Evolutionary conservation across 2,113 vertebrate genomes (phyloP).

Genomic region (Microcebus murinus): DNA sequence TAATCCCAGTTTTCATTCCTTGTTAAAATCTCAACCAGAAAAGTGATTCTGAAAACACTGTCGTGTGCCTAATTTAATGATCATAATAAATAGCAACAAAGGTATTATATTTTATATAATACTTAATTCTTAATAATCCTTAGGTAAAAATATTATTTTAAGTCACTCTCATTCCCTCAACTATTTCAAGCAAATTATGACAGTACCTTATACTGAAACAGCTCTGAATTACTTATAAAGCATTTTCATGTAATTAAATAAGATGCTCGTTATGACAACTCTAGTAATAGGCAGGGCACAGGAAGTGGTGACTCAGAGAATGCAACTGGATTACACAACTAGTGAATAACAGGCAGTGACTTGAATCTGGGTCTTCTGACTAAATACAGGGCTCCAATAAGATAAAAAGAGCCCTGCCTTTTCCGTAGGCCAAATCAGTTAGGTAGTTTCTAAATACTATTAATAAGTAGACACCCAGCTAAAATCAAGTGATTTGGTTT

Average conservation of each 20-base stretch:
- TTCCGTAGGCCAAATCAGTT: background rate
- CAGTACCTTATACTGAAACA: background rate
- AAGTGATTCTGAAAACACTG: background rate
- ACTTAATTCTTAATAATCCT: background rate
- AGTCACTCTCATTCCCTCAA: background rate
- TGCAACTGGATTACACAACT: background rate
- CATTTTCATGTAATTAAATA: background rate
- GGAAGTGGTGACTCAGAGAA: background rate
- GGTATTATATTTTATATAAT: background rate
- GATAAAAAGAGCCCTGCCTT: background rate
- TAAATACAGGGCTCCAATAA: background rate
- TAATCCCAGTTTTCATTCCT: background rate
- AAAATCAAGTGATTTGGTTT: background rate
- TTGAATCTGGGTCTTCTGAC: background rate
- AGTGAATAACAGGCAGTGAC: background rate
- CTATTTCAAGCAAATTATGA: conserved; percentile 30
- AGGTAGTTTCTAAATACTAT: background rate
- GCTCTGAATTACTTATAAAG: background rate
- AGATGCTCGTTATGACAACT: background rate
- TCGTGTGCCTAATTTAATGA: background rate
- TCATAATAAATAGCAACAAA: background rate
- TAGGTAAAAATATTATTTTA: conserved; percentile 7
- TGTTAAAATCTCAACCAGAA: background rate
- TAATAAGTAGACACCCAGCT: background rate
- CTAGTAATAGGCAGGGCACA: background rate